These are phyloP conservation scores for Megalopta genalis DNA, from an alignment of 1,140 invertebrate species.

Conservation along the genomic window DNA sequence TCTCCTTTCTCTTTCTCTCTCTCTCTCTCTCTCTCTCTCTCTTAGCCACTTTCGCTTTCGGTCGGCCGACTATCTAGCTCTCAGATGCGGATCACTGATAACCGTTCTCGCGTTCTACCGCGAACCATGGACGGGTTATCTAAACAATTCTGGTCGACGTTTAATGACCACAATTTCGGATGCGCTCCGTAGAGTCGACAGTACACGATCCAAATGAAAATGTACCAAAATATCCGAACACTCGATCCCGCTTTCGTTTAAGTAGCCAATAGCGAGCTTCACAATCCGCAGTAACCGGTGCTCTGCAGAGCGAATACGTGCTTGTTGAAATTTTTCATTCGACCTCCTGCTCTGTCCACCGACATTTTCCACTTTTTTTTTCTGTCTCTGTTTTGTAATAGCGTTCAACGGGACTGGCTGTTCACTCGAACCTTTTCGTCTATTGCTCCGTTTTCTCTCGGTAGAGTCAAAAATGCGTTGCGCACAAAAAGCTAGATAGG, in stretches of 20 bases:
- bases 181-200: constrained; percentile 16
- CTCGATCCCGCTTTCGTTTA: constrained; percentile 11
- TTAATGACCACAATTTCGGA: constrained; percentile 39
- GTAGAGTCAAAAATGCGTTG: constrained; percentile 71
- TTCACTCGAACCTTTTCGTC: constrained; percentile 31
- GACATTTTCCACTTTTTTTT: neutral
- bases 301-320: constrained; percentile 45
- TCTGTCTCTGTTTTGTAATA: neutral
- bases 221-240: constrained; percentile 28
- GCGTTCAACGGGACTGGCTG: neutral
- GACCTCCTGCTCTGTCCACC: neutral
- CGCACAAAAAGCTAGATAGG: constrained; percentile 71
- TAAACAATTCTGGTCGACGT: constrained; percentile 28
- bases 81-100: neutral
- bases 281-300: neutral
- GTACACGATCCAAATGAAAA: constrained; percentile 44
- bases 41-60: neutral
- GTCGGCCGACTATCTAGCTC: neutral
- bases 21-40: too few relatives aligned
- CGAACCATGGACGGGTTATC: constrained; percentile 37
- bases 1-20: neutral
- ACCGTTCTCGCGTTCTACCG: constrained; percentile 17
- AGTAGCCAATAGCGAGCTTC: constrained; percentile 8
- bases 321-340: constrained; percentile 14
- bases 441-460: constrained; percentile 49